Base-by-base conservation (phyloP, 2,113 vertebrate species). In the Galemys pyrenaicus region DNA sequence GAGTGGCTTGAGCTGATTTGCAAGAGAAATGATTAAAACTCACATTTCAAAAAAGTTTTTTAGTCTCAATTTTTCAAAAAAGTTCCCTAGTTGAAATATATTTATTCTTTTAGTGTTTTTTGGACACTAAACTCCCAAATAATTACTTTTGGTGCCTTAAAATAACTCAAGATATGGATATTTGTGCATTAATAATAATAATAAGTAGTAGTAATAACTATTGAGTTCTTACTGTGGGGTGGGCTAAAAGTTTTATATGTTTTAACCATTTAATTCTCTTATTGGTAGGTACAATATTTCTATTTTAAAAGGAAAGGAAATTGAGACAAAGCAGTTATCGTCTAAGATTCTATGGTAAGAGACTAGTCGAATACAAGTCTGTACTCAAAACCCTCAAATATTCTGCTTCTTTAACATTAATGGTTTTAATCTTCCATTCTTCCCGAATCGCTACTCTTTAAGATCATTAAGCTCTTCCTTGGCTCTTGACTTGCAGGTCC, bases 221-320 rank as follows among this genome's bases (percentile, higher is more conserved):
- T 46, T 92, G 62, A 74, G 28, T 46, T 41, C 20, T 75, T 26
- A 44, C 12, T 39, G 32, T 49, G 9, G 70, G 24, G 6, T 73
- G 49, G 44, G 28, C 9, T 71, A 44, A 93, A 80, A 35, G 32
- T 2, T 65, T 89, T 81, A 19, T 6, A 9, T 80, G 7, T 39
- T 51, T 81, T 37, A 80, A 62, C 28, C 24, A 56, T 46, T 73
- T 68, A 46, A 20, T 85, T 44, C 28, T 41, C 22, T 92, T 39
- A 73, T 49, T 85, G 32, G 35, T 35, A 83, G 39, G 15, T 35
- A 30, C 9, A 41, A 37, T 70, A 17, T 77, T 9, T 37, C 10
- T 75, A n/a, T 84, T 77, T 96, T 90, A 41, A 91, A 81, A 87
- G 46, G 46, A 10, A 39, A 92, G n/a, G 70, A 85, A 85, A 90